A percentile compares a stretch with the other conserved stretches of the same genome.
Evolutionary conservation across 2,888 invertebrate genomes (phyloP).

Genomic region (Erebia palarica): DNA sequence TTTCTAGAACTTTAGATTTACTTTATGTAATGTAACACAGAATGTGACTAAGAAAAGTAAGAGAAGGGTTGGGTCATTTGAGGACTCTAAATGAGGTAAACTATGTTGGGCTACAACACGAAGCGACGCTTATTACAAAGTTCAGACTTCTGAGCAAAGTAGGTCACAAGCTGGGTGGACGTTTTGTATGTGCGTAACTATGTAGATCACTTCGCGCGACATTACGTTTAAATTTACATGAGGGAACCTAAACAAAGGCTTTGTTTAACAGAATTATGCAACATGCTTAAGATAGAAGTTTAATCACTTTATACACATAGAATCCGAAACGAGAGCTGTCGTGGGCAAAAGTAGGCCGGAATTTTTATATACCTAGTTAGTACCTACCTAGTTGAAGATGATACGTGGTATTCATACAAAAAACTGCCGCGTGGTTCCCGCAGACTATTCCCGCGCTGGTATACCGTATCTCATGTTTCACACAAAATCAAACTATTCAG

Average conservation of each 20-base stretch:
- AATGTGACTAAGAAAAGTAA: neutral
- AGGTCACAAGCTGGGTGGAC: conserved; percentile 38
- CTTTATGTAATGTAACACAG: neutral
- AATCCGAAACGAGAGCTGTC: neutral
- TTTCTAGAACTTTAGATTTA: neutral
- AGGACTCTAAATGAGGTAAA: conserved; percentile 28
- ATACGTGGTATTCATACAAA: too few species aligned
- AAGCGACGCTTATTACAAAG: conserved; percentile 40
- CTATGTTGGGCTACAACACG: conserved; percentile 22
- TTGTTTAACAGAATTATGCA: conserved; percentile 11
- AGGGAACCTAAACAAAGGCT: conserved; percentile 15
- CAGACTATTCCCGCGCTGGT: too few species aligned
- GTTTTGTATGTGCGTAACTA: conserved; percentile 25
- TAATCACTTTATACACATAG: neutral
- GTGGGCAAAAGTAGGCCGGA: neutral
- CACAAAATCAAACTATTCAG: too few species aligned
- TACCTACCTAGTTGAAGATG: too few species aligned
- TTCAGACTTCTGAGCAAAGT: conserved; percentile 34
- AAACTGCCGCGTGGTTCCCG: too few species aligned
- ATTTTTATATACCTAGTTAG: neutral
- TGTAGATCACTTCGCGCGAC: conserved; percentile 18
- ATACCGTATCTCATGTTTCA: too few species aligned
- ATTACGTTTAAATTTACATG: conserved; percentile 20
- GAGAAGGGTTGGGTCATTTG: conserved; percentile 7
- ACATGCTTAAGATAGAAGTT: conserved; percentile 1